Evolutionary conservation across 2,113 vertebrate genomes (phyloP).

Genomic region (Leuciscus idus): DNA sequence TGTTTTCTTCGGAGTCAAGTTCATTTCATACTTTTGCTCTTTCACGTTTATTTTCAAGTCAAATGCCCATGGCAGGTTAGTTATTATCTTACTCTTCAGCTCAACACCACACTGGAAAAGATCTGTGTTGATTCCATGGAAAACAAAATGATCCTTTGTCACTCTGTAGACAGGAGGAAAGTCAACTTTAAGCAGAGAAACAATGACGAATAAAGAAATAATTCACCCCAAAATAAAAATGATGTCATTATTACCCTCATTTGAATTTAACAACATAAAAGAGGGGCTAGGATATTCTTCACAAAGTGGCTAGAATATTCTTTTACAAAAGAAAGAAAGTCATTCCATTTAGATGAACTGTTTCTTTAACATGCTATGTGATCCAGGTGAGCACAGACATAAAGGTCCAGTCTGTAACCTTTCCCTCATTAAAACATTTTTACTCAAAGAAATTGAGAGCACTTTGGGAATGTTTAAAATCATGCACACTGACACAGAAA

Average conservation of each 20-base stretch:
- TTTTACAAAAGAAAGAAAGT: no score
- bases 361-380: no score
- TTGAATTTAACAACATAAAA: no score
- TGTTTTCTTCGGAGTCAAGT: slow-evolving; percentile 64
- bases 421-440: no score
- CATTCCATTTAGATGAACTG: no score
- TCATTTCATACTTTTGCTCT: slow-evolving; percentile 65
- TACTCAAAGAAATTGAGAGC: no score
- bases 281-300: no score
- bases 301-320: no score
- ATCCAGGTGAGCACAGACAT: no score
- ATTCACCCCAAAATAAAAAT: neutral
- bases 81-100: slow-evolving; percentile 61
- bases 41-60: slow-evolving; percentile 63
- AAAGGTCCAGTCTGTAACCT: no score
- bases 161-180: slow-evolving; percentile 57
- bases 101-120: slow-evolving; percentile 74
- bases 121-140: slow-evolving; percentile 77
- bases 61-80: slow-evolving; percentile 71
- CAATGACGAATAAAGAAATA: neutral
- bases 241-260: no score
- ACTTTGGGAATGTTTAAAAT: no score
- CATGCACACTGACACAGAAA: neutral
- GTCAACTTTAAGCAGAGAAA: neutral
- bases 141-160: slow-evolving; percentile 71